phyloP scores from a whole-genome alignment of 2,113 vertebrate genomes.

The Sinocyclocheilus anophthalmus region DNA sequence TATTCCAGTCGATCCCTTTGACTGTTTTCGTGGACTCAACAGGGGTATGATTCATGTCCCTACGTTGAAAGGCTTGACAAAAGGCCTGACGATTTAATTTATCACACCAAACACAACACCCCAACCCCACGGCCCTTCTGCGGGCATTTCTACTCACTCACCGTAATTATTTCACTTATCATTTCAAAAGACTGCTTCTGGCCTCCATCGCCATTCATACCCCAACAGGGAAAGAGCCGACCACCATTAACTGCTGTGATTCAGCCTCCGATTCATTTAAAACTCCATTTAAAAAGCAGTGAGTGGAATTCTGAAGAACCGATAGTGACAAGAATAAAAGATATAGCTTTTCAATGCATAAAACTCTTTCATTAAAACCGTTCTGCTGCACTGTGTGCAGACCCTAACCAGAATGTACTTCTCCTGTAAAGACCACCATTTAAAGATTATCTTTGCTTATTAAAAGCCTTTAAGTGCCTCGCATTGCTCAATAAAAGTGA shows the following conservation, averaged over 20 bases:
- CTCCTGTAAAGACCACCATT: neutral
- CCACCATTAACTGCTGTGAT: slow-evolving; percentile 38
- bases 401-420: neutral
- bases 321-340: neutral
- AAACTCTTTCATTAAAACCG: slow-evolving; percentile 7
- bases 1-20: neutral
- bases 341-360: neutral
- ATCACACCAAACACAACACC: slow-evolving; percentile 33
- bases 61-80: slow-evolving; percentile 43
- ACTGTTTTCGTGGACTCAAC: slow-evolving; percentile 3
- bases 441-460: neutral
- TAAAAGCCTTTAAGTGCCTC: neutral
- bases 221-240: slow-evolving; percentile 35
- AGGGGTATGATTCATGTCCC: slow-evolving; percentile 50
- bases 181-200: slow-evolving; percentile 48
- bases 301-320: slow-evolving; percentile 9
- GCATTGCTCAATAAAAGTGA: neutral
- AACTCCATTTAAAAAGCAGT: slow-evolving; percentile 40
- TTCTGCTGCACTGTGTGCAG: neutral
- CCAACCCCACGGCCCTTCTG: neutral
- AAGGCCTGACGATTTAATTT: slow-evolving; percentile 55
- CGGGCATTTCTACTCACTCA: slow-evolving; percentile 46
- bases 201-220: slow-evolving; percentile 40
- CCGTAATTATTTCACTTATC: slow-evolving; percentile 57
- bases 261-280: slow-evolving; percentile 34